phyloP scores from a whole-genome alignment of 1,140 invertebrate genomes.

The Calephelis nemesis region DNA sequence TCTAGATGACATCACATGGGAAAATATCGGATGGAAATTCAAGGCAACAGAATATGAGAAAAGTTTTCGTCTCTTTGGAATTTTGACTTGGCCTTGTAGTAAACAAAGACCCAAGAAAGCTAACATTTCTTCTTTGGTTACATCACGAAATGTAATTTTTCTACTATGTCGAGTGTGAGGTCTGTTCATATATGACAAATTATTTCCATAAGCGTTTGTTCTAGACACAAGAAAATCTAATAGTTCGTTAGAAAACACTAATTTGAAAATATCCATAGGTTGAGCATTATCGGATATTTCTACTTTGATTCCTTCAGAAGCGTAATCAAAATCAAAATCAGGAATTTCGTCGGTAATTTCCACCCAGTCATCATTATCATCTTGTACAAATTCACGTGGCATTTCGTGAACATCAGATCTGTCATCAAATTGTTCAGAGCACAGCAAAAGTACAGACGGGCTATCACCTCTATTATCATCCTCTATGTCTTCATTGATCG shows the following conservation, averaged over 20 bases:
- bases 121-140: constrained; percentile 22
- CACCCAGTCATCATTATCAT: constrained; percentile 21
- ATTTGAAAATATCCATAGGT: constrained; percentile 23
- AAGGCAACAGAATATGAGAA: constrained; percentile 16
- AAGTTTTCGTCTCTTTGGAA: no score
- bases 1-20: no score
- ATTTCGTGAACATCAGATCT: constrained; percentile 23
- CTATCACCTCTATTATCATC: constrained; percentile 20
- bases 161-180: constrained; percentile 21
- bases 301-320: constrained; percentile 22
- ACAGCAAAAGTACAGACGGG: constrained; percentile 21
- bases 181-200: constrained; percentile 20
- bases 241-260: constrained; percentile 19
- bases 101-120: constrained; percentile 16
- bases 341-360: constrained; percentile 18
- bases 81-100: not conserved
- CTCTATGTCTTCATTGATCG: constrained; percentile 16
- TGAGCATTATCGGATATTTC: constrained; percentile 23
- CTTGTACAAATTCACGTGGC: constrained; percentile 11
- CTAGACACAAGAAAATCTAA: constrained; percentile 21
- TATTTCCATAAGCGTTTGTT: constrained; percentile 22
- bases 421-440: constrained; percentile 19
- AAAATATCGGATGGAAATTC: constrained; percentile 11
- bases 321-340: constrained; percentile 20
- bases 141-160: constrained; percentile 21